Conservation (phyloP, 2,113 vertebrate species). For the Puma concolor region DNA sequence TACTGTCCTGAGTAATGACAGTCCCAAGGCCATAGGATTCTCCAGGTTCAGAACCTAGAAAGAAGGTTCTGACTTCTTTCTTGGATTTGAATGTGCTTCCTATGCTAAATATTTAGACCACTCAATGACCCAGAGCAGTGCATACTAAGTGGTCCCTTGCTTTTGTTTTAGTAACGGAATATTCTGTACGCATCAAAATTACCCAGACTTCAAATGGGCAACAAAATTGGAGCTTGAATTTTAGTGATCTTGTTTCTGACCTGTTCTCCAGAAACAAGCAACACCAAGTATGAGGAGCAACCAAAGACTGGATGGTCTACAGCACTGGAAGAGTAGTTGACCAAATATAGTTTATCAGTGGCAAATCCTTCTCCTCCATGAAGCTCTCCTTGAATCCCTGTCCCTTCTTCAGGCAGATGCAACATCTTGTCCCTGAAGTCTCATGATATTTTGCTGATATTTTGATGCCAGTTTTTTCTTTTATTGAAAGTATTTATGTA, state of each 20-base stretch:
- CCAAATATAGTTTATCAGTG: background rate
- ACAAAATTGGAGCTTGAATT: background rate
- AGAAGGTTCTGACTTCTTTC: background rate
- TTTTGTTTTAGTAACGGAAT: conserved; percentile 1
- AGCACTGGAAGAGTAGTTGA: background rate
- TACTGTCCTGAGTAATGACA: background rate
- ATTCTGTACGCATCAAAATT: background rate
- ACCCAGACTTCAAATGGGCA: background rate
- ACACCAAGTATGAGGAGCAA: background rate
- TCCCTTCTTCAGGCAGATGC: background rate
- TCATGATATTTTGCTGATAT: background rate
- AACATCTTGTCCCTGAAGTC: background rate
- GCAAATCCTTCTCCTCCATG: background rate
- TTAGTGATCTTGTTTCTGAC: background rate
- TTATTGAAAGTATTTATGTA: background rate
- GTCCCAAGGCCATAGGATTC: background rate
- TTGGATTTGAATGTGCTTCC: background rate
- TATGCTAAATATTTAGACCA: background rate
- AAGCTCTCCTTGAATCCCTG: background rate
- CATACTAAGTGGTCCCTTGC: background rate
- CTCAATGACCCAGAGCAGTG: background rate
- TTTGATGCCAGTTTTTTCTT: background rate
- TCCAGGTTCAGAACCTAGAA: background rate
- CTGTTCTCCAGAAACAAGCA: background rate
- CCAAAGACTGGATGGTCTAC: background rate